Percentiles rank a stretch among this genome's conserved stretches.
Conservation (phyloP, 2,113 vertebrate genomes). For the Bombycilla garrulus region DNA sequence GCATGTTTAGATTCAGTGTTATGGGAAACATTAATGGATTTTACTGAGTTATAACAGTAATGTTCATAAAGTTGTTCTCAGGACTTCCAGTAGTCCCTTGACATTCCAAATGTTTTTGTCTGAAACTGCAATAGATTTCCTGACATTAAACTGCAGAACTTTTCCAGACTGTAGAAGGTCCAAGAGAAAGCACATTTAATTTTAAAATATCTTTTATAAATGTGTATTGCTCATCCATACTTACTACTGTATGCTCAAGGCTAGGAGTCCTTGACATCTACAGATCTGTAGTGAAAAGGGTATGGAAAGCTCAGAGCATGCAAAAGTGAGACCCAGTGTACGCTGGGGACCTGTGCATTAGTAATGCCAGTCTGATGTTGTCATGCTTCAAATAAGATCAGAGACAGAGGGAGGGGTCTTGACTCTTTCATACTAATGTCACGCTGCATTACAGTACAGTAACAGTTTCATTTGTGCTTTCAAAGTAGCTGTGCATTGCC, state of each 20-base stretch:
- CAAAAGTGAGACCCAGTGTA: neutral
- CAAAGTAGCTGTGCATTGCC: neutral
- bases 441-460: neutral
- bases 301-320: neutral
- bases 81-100: neutral
- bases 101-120: conserved; percentile 38
- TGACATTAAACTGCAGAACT: neutral
- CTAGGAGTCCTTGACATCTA: neutral
- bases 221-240: neutral
- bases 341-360: neutral
- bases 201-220: neutral
- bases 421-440: neutral
- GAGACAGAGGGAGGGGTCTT: neutral
- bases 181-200: neutral
- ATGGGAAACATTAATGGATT: neutral
- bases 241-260: neutral
- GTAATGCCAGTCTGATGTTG: neutral
- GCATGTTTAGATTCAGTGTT: neutral
- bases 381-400: neutral
- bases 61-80: neutral
- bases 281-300: neutral
- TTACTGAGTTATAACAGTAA: neutral
- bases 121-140: neutral
- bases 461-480: neutral
- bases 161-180: neutral